Base-by-base conservation (phyloP, 2,888 invertebrate species). In the Harpalus rubripes region DNA sequence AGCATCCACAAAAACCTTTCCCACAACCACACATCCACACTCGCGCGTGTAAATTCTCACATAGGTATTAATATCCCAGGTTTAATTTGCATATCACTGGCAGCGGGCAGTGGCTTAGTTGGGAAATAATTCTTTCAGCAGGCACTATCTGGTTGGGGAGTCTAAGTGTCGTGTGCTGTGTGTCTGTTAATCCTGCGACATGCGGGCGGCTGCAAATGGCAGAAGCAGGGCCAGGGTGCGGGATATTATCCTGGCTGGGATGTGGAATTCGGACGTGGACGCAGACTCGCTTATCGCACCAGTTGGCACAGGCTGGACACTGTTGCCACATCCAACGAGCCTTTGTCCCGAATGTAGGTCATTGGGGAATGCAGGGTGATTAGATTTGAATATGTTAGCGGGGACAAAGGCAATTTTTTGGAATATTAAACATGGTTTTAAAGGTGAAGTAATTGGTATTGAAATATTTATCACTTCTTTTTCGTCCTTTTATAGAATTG, bases 131-230 rank as follows among this genome's bases (percentile, higher is more conserved):
- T 68, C 68, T 68, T 68, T 68, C 68, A 68, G 39, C 68, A 32
- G 39, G 39, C 39, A 39, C 39, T 68, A 68, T 68, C 68, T 68
- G 39, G 68, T 15, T n/a, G 32, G 15, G 39, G 68, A 15, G 68
- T 15, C 63, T 63, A 63, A 63, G 63, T 63, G 26, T 8, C 63
- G 63, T 22, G 63, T 63, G 63, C 41, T 72, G 41, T 16, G 41
- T 72, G 72, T 65, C 65, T 74, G 74, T 74, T 74, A 74, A 74
- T 74, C 74, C 52, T 32, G 44, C 52, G 52, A 74, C 74, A 74
- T 74, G 52, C 74, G 74, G 74, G 74, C 74, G 16, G 59, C 16
- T 63, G 63, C 63, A 63, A 63, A 76, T 16, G 76, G 52, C 52
- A 41, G 18, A 22, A 76, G 15, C 8, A n/a, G n/a, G 18, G 18